A percentile compares a stretch with the other conserved stretches of the same genome.
Evolutionary conservation across 2,797 vertebrate genomes (phyloP).

Genomic region (Naso thynnoides): DNA sequence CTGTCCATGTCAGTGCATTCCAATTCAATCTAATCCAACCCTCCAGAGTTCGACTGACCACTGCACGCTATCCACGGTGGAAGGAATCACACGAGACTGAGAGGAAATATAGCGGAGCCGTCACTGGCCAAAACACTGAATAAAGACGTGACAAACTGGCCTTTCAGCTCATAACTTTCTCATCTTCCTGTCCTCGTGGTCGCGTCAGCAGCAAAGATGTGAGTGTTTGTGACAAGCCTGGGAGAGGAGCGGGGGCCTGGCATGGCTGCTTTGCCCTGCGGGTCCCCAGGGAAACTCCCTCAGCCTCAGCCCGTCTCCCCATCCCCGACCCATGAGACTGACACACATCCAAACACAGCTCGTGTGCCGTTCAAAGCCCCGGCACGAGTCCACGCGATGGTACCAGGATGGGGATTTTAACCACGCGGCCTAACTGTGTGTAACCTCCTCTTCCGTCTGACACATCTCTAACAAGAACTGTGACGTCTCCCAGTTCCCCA

Average conservation of each 20-base stretch:
- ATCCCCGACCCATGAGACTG: conserved; percentile 16
- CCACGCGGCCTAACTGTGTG: neutral
- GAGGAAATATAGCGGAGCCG: neutral
- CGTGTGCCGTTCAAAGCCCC: conserved; percentile 2
- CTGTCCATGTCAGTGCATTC: conserved; percentile 26
- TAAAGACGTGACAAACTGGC: neutral
- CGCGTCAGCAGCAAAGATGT: conserved; percentile 7
- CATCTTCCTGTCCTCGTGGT: neutral
- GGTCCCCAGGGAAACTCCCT: conserved; percentile 33
- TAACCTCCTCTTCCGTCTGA: neutral
- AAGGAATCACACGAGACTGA: neutral
- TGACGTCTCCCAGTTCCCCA: neutral
- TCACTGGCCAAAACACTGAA: neutral
- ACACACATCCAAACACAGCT: conserved; percentile 16
- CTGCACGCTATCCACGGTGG: neutral
- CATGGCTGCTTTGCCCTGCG: conserved; percentile 19
- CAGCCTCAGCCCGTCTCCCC: conserved; percentile 30
- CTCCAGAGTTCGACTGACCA: neutral
- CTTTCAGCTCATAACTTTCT: neutral
- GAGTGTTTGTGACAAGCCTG: conserved; percentile 39
- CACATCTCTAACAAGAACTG: neutral
- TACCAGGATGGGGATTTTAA: neutral
- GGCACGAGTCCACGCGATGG: neutral
- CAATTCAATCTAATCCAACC: conserved; percentile 1
- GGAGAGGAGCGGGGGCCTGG: conserved; percentile 38